These are phyloP conservation scores for Drosophila lini DNA, from an alignment of 1,140 invertebrate species.

Conservation along the genomic window DNA sequence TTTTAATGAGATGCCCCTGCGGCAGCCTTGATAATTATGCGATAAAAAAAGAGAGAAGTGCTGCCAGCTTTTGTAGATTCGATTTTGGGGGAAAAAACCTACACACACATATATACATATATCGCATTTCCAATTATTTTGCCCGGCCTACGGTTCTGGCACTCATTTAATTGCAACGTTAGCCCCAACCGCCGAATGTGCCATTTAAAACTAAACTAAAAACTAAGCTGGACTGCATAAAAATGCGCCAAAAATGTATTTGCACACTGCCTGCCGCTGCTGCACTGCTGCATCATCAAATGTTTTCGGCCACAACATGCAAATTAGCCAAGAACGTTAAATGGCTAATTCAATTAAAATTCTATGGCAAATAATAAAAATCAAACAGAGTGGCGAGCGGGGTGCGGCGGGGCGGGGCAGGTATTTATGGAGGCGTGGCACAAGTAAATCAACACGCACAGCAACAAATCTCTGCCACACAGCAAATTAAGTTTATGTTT, in stretches of 20 bases:
- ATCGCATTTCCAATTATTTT: slow-evolving; percentile 25
- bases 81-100: slow-evolving; percentile 10
- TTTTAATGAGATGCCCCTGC: slow-evolving; percentile 69
- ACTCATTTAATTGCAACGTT: slow-evolving; percentile 64
- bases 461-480: slow-evolving; percentile 55
- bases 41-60: slow-evolving; percentile 13
- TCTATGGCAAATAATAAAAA: slow-evolving; percentile 54
- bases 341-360: slow-evolving; percentile 79
- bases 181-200: slow-evolving; percentile 43
- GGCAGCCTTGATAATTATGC: slow-evolving; percentile 65
- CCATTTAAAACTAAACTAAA: slow-evolving; percentile 26
- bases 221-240: slow-evolving; percentile 37
- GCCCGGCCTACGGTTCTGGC: slow-evolving; percentile 13
- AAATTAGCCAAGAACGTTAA: slow-evolving; percentile 71
- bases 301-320: slow-evolving; percentile 34
- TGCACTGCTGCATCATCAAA: slow-evolving; percentile 39
- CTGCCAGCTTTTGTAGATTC: slow-evolving; percentile 23
- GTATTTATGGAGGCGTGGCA: slow-evolving; percentile 39
- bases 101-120: too few species aligned
- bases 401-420: too few species aligned
- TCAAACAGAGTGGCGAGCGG: neutral
- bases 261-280: neutral
- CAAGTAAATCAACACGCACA: slow-evolving; percentile 45
- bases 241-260: slow-evolving; percentile 31
- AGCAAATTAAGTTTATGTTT: slow-evolving; percentile 73